A percentile compares a stretch with the other conserved stretches of the same genome.
phyloP scores from a whole-genome alignment of 2,797 vertebrate species.

The Molossus molossus region DNA sequence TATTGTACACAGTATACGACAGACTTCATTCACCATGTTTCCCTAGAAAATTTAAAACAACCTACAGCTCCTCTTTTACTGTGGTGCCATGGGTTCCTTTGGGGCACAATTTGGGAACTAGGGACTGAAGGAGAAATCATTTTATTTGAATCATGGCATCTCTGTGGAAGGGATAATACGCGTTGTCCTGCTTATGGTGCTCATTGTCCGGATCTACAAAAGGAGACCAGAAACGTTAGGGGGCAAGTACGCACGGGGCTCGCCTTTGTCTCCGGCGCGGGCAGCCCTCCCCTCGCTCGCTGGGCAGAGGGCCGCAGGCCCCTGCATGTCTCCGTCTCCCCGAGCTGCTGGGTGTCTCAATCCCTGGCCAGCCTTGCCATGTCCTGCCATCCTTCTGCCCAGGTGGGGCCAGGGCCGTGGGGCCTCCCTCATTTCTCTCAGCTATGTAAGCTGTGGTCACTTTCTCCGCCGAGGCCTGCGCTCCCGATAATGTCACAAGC shows the following conservation, averaged over 20 bases:
- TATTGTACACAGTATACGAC: not conserved
- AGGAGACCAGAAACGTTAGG: not conserved
- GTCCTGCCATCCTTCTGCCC: not conserved
- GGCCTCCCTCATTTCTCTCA: not conserved
- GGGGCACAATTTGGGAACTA: not conserved
- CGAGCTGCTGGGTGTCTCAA: not conserved
- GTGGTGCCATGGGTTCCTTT: not conserved
- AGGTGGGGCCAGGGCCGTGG: rapidly evolving
- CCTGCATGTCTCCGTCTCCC: not conserved
- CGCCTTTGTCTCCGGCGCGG: not conserved
- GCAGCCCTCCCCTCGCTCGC: not conserved
- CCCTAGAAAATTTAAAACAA: not conserved
- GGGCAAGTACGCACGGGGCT: not conserved
- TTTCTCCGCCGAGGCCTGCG: not conserved
- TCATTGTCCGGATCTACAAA: not conserved
- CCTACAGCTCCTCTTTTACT: not conserved
- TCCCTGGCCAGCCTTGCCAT: not conserved
- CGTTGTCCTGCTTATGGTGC: not conserved
- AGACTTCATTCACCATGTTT: not conserved
- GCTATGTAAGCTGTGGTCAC: not conserved
- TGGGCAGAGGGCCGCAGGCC: not conserved
- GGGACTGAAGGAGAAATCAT: not conserved
- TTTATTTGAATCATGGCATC: not conserved
- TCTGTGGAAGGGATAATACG: not conserved
- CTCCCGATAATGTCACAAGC: not conserved